Evolutionary conservation across 2,888 invertebrate genomes (phyloP).

Genomic region (Agrochola macilenta): DNA sequence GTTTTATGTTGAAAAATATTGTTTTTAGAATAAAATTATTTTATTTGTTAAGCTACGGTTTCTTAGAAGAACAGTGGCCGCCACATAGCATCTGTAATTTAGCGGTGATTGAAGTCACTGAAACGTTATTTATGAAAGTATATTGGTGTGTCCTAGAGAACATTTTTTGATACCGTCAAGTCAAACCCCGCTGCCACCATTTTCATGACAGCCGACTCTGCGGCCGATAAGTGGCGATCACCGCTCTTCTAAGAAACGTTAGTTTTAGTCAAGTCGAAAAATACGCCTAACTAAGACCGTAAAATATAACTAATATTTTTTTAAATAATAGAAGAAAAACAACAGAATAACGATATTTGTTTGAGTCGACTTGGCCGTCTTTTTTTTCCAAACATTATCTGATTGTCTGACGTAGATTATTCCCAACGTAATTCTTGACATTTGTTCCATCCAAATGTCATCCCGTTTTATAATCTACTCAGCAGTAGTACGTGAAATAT

Average conservation of each 20-base stretch:
- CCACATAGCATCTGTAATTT: too few relatives aligned
- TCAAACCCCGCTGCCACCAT: too few relatives aligned
- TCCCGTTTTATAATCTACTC: constrained; percentile 12
- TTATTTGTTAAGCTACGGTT: background rate
- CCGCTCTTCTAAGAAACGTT: background rate
- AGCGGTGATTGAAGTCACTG: background rate
- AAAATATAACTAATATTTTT: too few relatives aligned
- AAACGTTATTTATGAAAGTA: too few relatives aligned
- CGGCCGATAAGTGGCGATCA: background rate
- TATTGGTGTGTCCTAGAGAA: too few relatives aligned
- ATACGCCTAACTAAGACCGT: background rate
- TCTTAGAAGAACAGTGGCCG: background rate
- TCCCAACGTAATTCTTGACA: constrained; percentile 21
- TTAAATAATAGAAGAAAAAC: background rate
- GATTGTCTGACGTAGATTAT: background rate
- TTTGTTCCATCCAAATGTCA: constrained; percentile 43
- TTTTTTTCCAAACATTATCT: background rate
- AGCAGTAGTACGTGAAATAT: constrained; percentile 23
- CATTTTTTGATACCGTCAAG: too few relatives aligned
- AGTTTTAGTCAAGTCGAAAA: background rate
- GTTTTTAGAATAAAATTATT: background rate
- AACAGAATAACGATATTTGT: background rate
- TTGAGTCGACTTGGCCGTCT: background rate
- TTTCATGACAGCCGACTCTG: background rate
- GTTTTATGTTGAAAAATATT: background rate